A percentile compares a stretch with the other conserved stretches of the same genome.
Conservation (phyloP, 2,888 invertebrate genomes). For the Cantharis rustica region DNA sequence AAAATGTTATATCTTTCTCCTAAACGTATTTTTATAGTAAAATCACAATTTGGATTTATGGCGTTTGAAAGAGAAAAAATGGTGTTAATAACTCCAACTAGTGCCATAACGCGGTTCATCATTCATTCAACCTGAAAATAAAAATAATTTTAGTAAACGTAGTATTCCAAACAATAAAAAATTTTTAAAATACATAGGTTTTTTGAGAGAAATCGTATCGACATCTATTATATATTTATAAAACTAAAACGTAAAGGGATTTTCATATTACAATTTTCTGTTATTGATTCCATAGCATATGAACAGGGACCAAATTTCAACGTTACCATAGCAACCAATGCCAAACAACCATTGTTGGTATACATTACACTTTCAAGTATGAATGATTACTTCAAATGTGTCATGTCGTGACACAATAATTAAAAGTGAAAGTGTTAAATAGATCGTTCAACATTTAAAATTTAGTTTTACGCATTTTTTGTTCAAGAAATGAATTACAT, state of each 20-base stretch:
- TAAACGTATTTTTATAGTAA: constrained; percentile 48
- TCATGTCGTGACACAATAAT: not conserved
- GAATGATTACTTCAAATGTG: not conserved
- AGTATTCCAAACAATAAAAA: too few species aligned
- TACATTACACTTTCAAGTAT: not conserved
- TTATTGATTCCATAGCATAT: not conserved
- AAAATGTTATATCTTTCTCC: constrained; percentile 56
- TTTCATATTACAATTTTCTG: not conserved
- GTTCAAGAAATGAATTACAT: not conserved
- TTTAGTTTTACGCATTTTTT: not conserved
- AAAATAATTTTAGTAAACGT: not conserved
- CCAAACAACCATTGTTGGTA: not conserved
- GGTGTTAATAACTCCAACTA: constrained; percentile 46
- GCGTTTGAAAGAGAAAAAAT: constrained; percentile 44
- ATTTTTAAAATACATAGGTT: too few species aligned
- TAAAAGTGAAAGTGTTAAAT: not conserved
- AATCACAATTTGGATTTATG: constrained; percentile 57
- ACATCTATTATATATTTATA: not conserved
- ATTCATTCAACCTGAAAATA: not conserved
- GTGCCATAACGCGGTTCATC: constrained; percentile 33
- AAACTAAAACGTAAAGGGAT: not conserved
- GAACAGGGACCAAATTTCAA: not conserved
- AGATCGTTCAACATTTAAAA: not conserved
- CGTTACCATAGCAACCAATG: not conserved
- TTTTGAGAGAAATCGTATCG: not conserved